These are phyloP conservation scores for Spodoptera littoralis DNA, from an alignment of 2,888 invertebrate species.

Conservation along the genomic window DNA sequence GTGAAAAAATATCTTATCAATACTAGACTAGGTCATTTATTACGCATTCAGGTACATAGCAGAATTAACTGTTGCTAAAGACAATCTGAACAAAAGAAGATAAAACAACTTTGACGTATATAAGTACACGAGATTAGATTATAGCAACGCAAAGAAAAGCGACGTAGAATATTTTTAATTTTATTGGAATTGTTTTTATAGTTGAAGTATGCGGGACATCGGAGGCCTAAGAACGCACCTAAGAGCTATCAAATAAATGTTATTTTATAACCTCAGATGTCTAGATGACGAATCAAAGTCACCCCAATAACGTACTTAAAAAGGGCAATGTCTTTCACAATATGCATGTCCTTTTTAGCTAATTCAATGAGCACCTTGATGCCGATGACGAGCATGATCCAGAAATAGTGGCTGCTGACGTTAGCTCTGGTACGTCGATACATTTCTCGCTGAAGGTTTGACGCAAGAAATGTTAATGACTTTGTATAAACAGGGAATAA, in stretches of 20 bases:
- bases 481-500: slow-evolving; percentile 67
- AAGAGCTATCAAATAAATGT: slow-evolving; percentile 35
- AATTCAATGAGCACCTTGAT: slow-evolving; percentile 73
- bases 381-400: slow-evolving; percentile 72
- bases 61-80: slow-evolving; percentile 37
- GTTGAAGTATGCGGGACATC: slow-evolving; percentile 15
- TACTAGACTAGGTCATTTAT: slow-evolving; percentile 38
- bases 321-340: slow-evolving; percentile 62
- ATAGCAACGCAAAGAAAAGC: slow-evolving; percentile 36
- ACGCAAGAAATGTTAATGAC: slow-evolving; percentile 80
- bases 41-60: slow-evolving; percentile 33
- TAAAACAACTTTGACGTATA: slow-evolving; percentile 42
- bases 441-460: slow-evolving; percentile 73
- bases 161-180: slow-evolving; percentile 22
- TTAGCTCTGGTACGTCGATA: slow-evolving; percentile 70
- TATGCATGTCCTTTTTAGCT: slow-evolving; percentile 65
- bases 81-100: slow-evolving; percentile 42
- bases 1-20: slow-evolving; percentile 36
- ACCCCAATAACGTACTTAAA: slow-evolving; percentile 60
- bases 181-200: slow-evolving; percentile 19
- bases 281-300: slow-evolving; percentile 70
- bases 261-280: slow-evolving; percentile 58
- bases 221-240: slow-evolving; percentile 15
- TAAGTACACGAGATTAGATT: slow-evolving; percentile 42
- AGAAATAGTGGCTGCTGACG: slow-evolving; percentile 80